A percentile compares a stretch with the other conserved stretches of the same genome.
Conservation (phyloP, 2,888 invertebrate genomes). For the Drosophila sordidula region DNA sequence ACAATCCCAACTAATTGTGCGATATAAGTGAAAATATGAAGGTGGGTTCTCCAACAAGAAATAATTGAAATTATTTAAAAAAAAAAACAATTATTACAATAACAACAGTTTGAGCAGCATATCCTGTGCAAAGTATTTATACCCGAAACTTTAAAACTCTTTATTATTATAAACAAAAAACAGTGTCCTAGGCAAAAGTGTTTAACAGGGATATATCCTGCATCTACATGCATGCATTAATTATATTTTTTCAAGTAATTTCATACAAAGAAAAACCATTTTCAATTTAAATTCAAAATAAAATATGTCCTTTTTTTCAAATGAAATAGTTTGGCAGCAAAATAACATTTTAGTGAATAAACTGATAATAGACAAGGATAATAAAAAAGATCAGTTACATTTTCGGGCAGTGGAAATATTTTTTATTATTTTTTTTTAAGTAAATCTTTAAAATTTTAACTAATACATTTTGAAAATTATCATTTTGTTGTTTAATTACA, state of each 20-base stretch:
- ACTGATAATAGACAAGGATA: background rate
- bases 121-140: background rate
- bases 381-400: background rate
- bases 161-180: background rate
- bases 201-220: background rate
- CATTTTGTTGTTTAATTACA: too few relatives aligned
- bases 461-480: background rate
- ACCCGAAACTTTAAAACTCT: too few relatives aligned
- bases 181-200: background rate
- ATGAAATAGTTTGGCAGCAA: background rate
- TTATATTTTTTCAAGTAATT: too few relatives aligned
- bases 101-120: background rate
- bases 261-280: too few relatives aligned
- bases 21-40: constrained; percentile 64
- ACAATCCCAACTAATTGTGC: constrained; percentile 10
- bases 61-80: background rate
- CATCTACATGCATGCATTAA: background rate
- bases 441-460: background rate
- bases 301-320: too few relatives aligned
- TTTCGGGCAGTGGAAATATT: background rate
- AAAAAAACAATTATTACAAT: background rate
- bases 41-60: constrained; percentile 61
- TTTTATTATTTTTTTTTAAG: background rate
- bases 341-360: background rate
- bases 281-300: too few relatives aligned